Percentiles rank a stretch among this genome's conserved stretches.
phyloP scores from a whole-genome alignment of 2,797 vertebrate genomes.

The Nasua narica region DNA sequence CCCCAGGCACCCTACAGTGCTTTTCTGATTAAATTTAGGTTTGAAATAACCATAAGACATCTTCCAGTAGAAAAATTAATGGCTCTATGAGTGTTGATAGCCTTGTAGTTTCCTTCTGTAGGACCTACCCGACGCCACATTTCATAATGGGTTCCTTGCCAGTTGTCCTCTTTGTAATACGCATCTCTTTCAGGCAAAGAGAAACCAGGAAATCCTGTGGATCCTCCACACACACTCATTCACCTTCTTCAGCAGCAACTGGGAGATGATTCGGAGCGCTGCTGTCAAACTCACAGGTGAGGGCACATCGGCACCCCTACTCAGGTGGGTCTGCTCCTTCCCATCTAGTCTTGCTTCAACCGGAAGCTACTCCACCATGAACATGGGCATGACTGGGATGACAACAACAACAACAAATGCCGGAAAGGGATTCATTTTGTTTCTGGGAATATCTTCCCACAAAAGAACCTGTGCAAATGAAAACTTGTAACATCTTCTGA shows the following conservation, averaged over 20 bases:
- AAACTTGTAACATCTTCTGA: not conserved
- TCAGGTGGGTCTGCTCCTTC: not conserved
- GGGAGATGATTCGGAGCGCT: constrained; percentile 67
- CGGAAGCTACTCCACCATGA: not conserved
- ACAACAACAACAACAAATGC: not conserved
- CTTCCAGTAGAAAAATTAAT: not conserved
- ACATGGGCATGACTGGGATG: not conserved
- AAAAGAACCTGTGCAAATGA: not conserved
- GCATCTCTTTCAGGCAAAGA: constrained; percentile 67
- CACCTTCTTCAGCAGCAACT: constrained; percentile 69
- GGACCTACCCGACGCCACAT: not conserved
- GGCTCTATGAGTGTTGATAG: not conserved
- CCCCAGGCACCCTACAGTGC: too few relatives aligned
- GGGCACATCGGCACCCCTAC: not conserved
- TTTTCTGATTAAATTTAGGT: not conserved
- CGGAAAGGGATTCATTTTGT: not conserved
- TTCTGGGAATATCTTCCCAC: not conserved
- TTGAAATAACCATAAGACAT: not conserved
- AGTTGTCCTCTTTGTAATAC: not conserved
- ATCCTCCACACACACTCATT: constrained; percentile 72
- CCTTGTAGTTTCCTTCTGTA: not conserved
- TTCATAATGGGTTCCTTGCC: not conserved
- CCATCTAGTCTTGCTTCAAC: not conserved
- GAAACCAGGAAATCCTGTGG: constrained; percentile 74
- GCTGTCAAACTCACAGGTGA: constrained; percentile 72